A percentile compares a stretch with the other conserved stretches of the same genome.
Evolutionary conservation across 2,797 vertebrate genomes (phyloP).

Genomic region (Taenioides sp.): DNA sequence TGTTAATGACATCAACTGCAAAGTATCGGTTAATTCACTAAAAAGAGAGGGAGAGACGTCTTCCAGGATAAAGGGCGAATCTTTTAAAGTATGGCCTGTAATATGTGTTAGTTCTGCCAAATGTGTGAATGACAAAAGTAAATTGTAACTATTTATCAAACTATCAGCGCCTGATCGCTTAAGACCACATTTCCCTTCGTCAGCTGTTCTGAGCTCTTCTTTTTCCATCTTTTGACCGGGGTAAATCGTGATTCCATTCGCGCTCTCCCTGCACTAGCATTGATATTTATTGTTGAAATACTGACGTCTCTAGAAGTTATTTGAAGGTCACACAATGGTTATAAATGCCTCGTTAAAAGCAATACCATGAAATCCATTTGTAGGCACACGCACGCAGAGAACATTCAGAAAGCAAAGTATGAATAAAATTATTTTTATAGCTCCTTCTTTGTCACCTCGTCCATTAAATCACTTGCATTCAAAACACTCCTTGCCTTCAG

Average conservation of each 20-base stretch:
- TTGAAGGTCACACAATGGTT: background rate
- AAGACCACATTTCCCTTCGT: slow-evolving; percentile 8
- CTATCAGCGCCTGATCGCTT: slow-evolving; percentile 34
- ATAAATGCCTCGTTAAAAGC: background rate
- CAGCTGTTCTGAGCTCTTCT: slow-evolving; percentile 11
- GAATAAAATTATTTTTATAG: slow-evolving; percentile 17
- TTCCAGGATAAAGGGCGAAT: background rate
- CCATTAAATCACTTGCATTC: slow-evolving; percentile 2
- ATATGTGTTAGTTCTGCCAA: slow-evolving; percentile 27
- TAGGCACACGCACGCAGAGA: background rate
- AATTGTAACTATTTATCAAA: slow-evolving; percentile 54
- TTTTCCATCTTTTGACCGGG: slow-evolving; percentile 27
- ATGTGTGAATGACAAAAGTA: slow-evolving; percentile 35
- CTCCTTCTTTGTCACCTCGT: slow-evolving; percentile 14
- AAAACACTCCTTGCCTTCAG: slow-evolving; percentile 26
- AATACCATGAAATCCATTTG: background rate
- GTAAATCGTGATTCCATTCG: slow-evolving; percentile 14
- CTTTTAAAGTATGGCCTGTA: background rate
- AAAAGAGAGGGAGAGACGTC: background rate
- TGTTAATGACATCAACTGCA: no score
- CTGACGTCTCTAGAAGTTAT: slow-evolving; percentile 4
- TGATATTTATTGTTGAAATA: background rate
- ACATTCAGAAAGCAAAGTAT: slow-evolving; percentile 7
- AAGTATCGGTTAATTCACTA: no score
- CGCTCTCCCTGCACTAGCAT: background rate